These are phyloP conservation scores for Mesitornis unicolor DNA, from an alignment of 2,113 vertebrate genomes.

Conservation along the genomic window DNA sequence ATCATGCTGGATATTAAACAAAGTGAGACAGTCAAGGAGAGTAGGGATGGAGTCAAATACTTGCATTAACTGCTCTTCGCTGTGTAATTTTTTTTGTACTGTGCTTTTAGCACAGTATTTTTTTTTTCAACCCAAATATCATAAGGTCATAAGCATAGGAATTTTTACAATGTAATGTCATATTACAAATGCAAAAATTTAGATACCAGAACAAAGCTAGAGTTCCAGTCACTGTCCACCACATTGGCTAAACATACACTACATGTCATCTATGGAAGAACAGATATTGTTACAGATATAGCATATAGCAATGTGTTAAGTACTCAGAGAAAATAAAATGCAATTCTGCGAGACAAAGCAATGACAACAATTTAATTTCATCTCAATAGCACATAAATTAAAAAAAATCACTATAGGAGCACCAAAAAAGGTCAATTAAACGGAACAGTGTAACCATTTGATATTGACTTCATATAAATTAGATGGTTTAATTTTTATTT, in stretches of 20 bases:
- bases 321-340: neutral
- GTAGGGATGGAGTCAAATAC: neutral
- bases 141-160: neutral
- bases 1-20: neutral
- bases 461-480: neutral
- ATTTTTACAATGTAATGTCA: neutral
- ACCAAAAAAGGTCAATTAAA: neutral
- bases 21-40: neutral
- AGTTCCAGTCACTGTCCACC: neutral
- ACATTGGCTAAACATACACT: neutral
- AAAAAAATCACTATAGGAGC: neutral
- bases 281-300: neutral
- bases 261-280: neutral
- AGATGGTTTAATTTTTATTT: neutral
- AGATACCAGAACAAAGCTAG: neutral
- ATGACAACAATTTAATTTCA: neutral
- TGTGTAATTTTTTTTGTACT: neutral
- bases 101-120: too few relatives aligned
- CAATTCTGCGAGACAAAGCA: neutral
- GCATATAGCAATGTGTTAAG: neutral
- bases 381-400: neutral
- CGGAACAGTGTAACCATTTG: neutral
- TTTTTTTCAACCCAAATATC: neutral
- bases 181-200: neutral
- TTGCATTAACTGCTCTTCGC: neutral